Evolutionary conservation across 2,797 vertebrate genomes (phyloP).

Genomic region (Acipenser oxyrinchus): DNA sequence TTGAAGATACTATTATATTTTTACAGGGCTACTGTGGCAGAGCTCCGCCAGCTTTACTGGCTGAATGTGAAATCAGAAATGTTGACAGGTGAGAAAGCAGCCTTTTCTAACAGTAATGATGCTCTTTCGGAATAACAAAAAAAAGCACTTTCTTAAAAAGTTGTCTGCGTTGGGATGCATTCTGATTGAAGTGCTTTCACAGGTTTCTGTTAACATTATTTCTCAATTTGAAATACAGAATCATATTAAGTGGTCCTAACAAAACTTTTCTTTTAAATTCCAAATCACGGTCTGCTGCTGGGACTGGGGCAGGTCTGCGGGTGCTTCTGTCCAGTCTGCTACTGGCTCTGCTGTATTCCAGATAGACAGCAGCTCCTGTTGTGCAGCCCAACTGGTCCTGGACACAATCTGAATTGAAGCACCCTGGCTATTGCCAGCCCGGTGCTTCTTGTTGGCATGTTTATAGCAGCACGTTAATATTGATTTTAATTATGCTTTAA

Average conservation of each 20-base stretch:
- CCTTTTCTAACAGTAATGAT: background rate
- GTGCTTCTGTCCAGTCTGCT: background rate
- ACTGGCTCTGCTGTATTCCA: background rate
- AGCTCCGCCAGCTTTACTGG: conserved; percentile 29
- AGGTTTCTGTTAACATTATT: background rate
- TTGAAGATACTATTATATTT: background rate
- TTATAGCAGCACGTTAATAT: too few species aligned
- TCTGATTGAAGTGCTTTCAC: background rate
- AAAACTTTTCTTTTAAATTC: background rate
- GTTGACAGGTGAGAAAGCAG: conserved; percentile 29
- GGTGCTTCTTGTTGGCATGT: too few species aligned
- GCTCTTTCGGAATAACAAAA: background rate
- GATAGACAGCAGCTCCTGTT: background rate
- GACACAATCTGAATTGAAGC: too few species aligned
- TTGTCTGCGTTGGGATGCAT: background rate
- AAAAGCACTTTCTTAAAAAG: too few species aligned
- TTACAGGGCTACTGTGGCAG: conserved; percentile 30
- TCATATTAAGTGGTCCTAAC: too few species aligned
- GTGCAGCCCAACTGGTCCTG: too few species aligned
- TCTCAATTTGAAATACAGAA: background rate
- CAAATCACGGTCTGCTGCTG: conserved; percentile 10
- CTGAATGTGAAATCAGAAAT: conserved; percentile 24
- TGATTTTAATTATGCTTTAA: too few species aligned
- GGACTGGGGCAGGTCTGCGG: background rate
- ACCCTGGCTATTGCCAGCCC: too few species aligned